phyloP scores from a whole-genome alignment of 2,113 vertebrate genomes.

The Gulo gulo region DNA sequence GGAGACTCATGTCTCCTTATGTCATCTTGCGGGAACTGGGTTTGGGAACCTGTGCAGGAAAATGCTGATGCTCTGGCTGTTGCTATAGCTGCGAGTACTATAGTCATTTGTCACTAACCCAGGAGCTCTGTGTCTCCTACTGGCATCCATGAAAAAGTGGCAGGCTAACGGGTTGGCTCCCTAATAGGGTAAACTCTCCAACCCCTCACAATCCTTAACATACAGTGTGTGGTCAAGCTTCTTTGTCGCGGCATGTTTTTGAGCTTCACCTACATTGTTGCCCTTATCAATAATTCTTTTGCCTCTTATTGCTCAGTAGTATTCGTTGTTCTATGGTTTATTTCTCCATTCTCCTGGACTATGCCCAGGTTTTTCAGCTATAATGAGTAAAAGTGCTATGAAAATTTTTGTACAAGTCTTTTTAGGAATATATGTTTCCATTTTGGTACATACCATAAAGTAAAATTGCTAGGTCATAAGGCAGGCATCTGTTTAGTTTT shows the following conservation, averaged over 20 bases:
- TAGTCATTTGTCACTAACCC: background rate
- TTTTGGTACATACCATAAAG: background rate
- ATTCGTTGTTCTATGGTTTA: background rate
- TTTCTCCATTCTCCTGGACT: background rate
- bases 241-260: background rate
- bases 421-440: background rate
- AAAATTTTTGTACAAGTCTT: background rate
- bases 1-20: no score
- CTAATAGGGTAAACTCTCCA: background rate
- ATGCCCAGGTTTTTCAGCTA: background rate
- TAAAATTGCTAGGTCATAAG: background rate
- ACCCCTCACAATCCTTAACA: background rate
- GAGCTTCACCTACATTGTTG: background rate
- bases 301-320: background rate
- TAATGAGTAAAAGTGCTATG: background rate
- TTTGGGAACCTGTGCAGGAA: background rate
- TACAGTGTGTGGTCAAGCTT: background rate
- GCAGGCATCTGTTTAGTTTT: background rate
- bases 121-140: background rate
- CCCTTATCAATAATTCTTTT: background rate
- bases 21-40: background rate
- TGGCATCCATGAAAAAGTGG: background rate
- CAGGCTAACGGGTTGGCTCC: background rate
- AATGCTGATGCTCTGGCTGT: background rate
- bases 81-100: background rate